Base-by-base conservation (phyloP, 2,797 vertebrate species). In the Margarornis squamiger region DNA sequence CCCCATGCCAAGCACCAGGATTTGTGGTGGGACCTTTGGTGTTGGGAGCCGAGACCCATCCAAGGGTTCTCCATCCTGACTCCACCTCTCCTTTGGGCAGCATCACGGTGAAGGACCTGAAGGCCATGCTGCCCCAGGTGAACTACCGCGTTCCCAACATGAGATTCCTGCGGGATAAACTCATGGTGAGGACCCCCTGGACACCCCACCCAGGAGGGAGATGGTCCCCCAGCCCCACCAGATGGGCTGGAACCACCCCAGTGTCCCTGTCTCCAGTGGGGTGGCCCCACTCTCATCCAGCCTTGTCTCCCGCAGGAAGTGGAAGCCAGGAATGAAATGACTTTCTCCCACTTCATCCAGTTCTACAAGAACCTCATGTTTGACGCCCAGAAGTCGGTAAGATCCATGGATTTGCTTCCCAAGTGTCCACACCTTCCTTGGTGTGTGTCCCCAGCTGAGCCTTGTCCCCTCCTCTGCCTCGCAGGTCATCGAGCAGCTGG, bases 361-460 rank as follows among this genome's bases (percentile, higher is more conserved):
- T 99, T 99, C 95, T 99, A 99, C 97, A 98, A 98, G 80, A 99
- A 98, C 14, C 97, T 99, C 81, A 98, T 99, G 98, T 99, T 99
- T 43, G 98, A 99, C 13, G 97, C 98, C 7, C 98, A 99, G 97
- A 98, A 97, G 96, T 98, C 97, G 48, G 98, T 99, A 96, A 98
- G 98, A 97, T 17, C 26, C 68, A 1, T 0, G 3, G 26, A 12
- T 36, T 63, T 15, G 49, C 39, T 15, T 80, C 43, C 43, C 8
- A 11, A 9, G 21, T 39, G 21, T 65, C 24, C 12, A 16, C 29
- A 27, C 6, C 0, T 3, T 17, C 41, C 41, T 43, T 43, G 41
- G 41, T 18, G 41, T 43, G 41, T 43, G 17, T 17, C 57, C 4
- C 13, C n/a, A 19, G 20, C 75, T 92, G 21, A 93, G 5, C 32